A percentile compares a stretch with the other conserved stretches of the same genome.
Evolutionary conservation across 1,140 invertebrate species (phyloP).

Genomic region (Aricia agestis): DNA sequence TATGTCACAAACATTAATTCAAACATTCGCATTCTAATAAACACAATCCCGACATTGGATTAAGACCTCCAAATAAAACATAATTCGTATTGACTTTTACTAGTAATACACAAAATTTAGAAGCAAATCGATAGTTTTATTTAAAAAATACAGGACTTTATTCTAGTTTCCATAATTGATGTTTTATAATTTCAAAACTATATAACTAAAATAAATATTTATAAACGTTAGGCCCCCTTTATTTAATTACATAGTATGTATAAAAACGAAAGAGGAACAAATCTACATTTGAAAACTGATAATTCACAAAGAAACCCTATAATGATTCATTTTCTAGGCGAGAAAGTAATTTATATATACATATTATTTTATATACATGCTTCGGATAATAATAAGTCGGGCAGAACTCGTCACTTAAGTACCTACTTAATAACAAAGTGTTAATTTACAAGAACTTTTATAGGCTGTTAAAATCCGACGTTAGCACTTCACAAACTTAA

Average conservation of each 20-base stretch:
- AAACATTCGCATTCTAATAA: not conserved
- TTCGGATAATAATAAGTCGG: not conserved
- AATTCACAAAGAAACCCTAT: not conserved
- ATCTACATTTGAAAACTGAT: not conserved
- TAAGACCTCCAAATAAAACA: not conserved
- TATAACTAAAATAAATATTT: not conserved
- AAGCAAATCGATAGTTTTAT: not conserved
- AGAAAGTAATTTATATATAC: conserved; percentile 2
- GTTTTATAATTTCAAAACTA: not conserved
- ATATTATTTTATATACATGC: conserved; percentile 2
- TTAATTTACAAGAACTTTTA: not conserved
- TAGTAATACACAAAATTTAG: conserved; percentile 5
- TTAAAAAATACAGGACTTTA: no score
- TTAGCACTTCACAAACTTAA: not conserved
- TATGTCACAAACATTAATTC: conserved; percentile 2
- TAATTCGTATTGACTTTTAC: not conserved
- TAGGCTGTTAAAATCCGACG: not conserved
- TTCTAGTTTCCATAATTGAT: not conserved
- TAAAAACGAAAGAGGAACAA: not conserved
- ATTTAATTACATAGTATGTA: not conserved
- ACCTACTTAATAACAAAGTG: not conserved
- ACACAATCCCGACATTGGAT: conserved; percentile 8
- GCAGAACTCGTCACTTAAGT: not conserved
- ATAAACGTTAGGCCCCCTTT: not conserved
- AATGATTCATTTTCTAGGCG: not conserved